phyloP scores from a whole-genome alignment of 2,888 invertebrate genomes.

The Anagyrus pseudococci region DNA sequence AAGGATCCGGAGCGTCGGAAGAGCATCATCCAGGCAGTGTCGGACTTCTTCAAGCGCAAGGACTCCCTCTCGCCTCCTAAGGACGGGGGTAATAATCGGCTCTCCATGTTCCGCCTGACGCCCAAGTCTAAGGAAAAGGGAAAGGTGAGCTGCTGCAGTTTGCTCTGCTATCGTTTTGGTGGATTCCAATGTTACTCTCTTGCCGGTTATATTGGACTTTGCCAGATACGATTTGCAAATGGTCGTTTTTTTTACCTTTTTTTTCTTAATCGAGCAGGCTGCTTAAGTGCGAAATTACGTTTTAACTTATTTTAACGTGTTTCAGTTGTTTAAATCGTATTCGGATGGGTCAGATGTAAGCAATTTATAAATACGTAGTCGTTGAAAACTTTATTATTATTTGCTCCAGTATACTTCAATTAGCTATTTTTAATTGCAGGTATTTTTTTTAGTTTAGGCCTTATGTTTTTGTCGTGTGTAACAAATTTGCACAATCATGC shows the following conservation, averaged over 20 bases:
- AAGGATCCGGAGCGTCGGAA: slow-evolving; percentile 78
- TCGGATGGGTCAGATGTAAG: slow-evolving; percentile 62
- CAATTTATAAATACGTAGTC: slow-evolving; percentile 50
- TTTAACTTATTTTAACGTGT: slow-evolving; percentile 51
- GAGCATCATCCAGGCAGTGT: slow-evolving; percentile 84
- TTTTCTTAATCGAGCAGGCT: slow-evolving; percentile 23
- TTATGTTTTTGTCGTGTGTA: slow-evolving; percentile 41
- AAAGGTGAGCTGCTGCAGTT: slow-evolving; percentile 64
- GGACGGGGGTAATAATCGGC: slow-evolving; percentile 55
- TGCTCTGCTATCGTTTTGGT: not conserved
- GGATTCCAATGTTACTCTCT: not conserved
- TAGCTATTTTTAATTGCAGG: slow-evolving; percentile 40
- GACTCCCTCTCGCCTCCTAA: slow-evolving; percentile 64
- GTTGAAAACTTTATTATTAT: slow-evolving; percentile 40
- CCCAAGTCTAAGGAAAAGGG: slow-evolving; percentile 70
- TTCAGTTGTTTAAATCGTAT: slow-evolving; percentile 61
- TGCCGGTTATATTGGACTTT: too few relatives aligned
- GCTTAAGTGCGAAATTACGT: slow-evolving; percentile 39
- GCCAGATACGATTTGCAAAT: too few relatives aligned
- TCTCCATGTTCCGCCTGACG: slow-evolving; percentile 69
- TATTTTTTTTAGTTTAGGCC: slow-evolving; percentile 37
- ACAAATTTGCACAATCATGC: slow-evolving; percentile 34
- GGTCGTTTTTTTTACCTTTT: slow-evolving; percentile 6
- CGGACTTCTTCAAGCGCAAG: slow-evolving; percentile 81
- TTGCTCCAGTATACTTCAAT: slow-evolving; percentile 41